These are phyloP conservation scores for Eulacestoma nigropectus DNA, from an alignment of 2,113 vertebrate species.

Conservation along the genomic window DNA sequence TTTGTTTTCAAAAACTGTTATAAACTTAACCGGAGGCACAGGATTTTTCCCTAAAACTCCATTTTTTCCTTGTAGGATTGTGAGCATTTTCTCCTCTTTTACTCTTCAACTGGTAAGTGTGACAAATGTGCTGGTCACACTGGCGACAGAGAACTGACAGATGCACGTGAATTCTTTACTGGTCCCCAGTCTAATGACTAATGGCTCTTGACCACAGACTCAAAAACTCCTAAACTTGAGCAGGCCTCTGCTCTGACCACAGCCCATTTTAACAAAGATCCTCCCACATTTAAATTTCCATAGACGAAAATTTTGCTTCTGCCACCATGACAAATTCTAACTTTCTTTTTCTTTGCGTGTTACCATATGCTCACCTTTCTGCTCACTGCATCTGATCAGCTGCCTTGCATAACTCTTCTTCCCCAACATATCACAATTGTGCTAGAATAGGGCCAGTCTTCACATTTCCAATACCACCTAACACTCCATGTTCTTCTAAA, in stretches of 20 bases:
- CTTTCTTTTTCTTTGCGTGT: not conserved
- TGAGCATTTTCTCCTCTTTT: not conserved
- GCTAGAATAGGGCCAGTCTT: not conserved
- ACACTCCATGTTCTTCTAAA: not conserved
- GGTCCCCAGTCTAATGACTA: not conserved
- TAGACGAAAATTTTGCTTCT: not conserved
- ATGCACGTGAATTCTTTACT: not conserved
- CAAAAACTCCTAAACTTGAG: not conserved
- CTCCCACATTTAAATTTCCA: not conserved
- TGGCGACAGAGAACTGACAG: not conserved
- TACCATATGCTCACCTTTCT: not conserved
- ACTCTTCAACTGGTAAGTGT: not conserved
- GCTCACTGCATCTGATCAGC: not conserved
- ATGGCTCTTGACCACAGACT: not conserved
- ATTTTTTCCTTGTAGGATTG: not conserved
- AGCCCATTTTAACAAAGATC: not conserved
- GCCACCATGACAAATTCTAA: not conserved
- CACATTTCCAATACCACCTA: not conserved
- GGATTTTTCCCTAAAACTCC: not conserved
- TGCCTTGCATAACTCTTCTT: not conserved
- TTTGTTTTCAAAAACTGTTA: not conserved
- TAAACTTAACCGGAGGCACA: not conserved
- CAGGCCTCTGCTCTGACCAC: not conserved
- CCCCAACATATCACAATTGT: accelerated
- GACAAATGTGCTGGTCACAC: not conserved